Conservation (phyloP, 2,113 vertebrate species). For the Tachysurus vachellii region DNA sequence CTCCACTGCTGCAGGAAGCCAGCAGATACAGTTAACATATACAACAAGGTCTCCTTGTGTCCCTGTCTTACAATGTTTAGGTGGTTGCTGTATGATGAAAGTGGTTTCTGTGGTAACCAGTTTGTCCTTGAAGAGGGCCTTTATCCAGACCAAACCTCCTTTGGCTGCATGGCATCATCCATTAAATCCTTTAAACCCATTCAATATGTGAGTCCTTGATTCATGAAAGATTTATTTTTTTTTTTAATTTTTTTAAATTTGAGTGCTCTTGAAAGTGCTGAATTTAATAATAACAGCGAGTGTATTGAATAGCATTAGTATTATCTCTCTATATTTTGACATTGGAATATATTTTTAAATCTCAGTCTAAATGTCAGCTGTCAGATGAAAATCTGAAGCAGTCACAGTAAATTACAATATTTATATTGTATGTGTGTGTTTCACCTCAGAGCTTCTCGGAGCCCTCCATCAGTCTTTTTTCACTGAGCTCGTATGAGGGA, state of each 20-base stretch:
- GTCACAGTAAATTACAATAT: background rate
- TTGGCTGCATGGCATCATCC: slow-evolving; percentile 72
- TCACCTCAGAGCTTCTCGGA: slow-evolving; percentile 78
- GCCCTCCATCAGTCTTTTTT: slow-evolving; percentile 79
- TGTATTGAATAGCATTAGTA: background rate
- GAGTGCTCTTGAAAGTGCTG: background rate
- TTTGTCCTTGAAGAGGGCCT: slow-evolving; percentile 84
- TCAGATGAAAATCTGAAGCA: background rate
- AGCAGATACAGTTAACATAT: background rate
- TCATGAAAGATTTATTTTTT: background rate
- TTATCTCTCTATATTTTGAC: background rate
- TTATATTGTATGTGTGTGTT: background rate
- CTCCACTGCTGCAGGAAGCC: background rate
- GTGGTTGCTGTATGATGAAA: slow-evolving; percentile 81
- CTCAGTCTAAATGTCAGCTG: background rate
- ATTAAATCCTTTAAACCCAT: slow-evolving; percentile 81
- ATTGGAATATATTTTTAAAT: background rate
- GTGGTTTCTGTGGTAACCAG: slow-evolving; percentile 71
- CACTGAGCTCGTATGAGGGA: slow-evolving; percentile 79
- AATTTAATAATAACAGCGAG: background rate
- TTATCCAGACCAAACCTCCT: slow-evolving; percentile 80
- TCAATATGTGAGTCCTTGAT: slow-evolving; percentile 75
- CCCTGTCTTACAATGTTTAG: slow-evolving; percentile 55
- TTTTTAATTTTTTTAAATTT: too few species aligned
- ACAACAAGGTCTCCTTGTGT: background rate